These are phyloP conservation scores for Sipha flava DNA, from an alignment of 1,140 invertebrate genomes.

Conservation along the genomic window DNA sequence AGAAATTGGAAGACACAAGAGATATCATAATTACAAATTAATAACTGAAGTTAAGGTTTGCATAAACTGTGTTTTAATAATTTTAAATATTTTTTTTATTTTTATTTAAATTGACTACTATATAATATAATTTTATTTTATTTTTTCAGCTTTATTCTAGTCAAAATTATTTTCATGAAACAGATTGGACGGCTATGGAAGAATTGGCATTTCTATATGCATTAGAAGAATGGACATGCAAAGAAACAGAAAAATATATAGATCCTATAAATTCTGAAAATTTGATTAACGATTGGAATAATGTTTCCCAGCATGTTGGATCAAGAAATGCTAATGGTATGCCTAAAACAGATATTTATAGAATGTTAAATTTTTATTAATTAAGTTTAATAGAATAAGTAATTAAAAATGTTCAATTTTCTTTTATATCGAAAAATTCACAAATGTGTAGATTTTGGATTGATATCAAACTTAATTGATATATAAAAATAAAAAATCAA, in stretches of 20 bases:
- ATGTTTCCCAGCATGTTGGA: not conserved
- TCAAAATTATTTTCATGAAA: not conserved
- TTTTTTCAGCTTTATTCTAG: not conserved
- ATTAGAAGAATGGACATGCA: not conserved
- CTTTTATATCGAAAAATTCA: no score
- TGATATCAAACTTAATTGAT: no score
- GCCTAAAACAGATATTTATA: not conserved
- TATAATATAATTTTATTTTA: not conserved
- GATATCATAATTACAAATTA: not conserved
- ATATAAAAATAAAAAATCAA: no score
- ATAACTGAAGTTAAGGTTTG: not conserved
- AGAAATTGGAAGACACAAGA: constrained; percentile 3
- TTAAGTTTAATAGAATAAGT: no score
- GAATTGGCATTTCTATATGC: not conserved
- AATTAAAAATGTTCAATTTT: no score
- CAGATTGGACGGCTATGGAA: not conserved
- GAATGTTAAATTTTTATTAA: no score
- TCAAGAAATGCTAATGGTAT: not conserved
- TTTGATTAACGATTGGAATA: not conserved
- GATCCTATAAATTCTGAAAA: not conserved
- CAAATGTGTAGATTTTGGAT: no score
- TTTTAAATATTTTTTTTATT: not conserved
- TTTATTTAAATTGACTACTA: not conserved
- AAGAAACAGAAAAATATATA: not conserved
- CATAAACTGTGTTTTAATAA: not conserved